Percentiles rank a stretch among this genome's conserved stretches.
Evolutionary conservation across 2,113 vertebrate genomes (phyloP).

Genomic region (Abramis brama): DNA sequence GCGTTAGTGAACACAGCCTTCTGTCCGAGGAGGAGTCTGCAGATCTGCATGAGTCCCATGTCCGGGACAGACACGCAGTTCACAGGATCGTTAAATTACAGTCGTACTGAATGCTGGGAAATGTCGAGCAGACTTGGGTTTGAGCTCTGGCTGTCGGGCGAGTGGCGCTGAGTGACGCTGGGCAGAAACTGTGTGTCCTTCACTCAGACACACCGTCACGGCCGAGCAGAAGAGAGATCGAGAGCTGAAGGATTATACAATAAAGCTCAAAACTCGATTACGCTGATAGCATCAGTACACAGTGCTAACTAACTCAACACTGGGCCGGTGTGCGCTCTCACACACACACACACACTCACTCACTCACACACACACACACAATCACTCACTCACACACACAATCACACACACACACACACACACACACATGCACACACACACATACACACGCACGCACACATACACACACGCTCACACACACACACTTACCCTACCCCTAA

Average conservation of each 20-base stretch:
- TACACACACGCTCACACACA: not conserved
- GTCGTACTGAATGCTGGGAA: not conserved
- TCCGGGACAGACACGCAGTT: not conserved
- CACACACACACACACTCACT: too few relatives aligned
- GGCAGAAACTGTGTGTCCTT: conserved; percentile 14
- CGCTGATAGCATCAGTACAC: conserved; percentile 71
- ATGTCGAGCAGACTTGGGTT: conserved; percentile 19
- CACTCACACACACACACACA: too few relatives aligned
- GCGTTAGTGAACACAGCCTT: not conserved
- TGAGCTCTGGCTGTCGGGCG: not conserved
- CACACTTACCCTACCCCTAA: too few relatives aligned
- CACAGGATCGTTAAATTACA: not conserved
- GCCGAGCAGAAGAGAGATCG: not conserved
- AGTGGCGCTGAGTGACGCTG: not conserved
- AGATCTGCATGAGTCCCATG: not conserved
- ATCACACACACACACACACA: too few relatives aligned
- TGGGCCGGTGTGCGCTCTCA: not conserved
- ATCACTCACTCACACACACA: too few relatives aligned
- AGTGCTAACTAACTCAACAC: conserved; percentile 26
- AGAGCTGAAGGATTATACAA: conserved; percentile 12
- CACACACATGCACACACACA: too few relatives aligned
- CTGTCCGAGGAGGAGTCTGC: not conserved
- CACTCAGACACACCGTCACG: conserved; percentile 18
- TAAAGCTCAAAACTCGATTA: conserved; percentile 75
- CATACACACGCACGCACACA: conserved; percentile 15